These are phyloP conservation scores for Charaxes varanes DNA, from an alignment of 1,140 invertebrate genomes.

Conservation along the genomic window DNA sequence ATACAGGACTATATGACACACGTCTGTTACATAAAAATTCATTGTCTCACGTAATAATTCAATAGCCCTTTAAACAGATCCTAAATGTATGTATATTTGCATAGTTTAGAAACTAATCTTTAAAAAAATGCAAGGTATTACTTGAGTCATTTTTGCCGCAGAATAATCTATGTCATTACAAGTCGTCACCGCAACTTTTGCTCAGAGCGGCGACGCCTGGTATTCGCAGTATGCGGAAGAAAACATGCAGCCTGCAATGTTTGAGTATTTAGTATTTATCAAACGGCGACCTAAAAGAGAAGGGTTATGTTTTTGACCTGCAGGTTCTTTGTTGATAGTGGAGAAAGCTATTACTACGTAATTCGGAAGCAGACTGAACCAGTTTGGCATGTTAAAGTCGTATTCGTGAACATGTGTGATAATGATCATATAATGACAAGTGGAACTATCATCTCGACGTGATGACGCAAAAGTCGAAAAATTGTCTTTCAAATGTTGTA, in stretches of 20 bases:
- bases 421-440: not conserved
- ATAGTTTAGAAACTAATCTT: too few species aligned
- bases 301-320: conserved; percentile 25
- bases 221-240: conserved; percentile 58
- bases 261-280: conserved; percentile 28
- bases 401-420: conserved; percentile 2
- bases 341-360: conserved; percentile 25
- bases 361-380: conserved; percentile 19
- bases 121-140: not conserved
- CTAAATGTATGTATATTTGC: too few species aligned
- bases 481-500: too few species aligned
- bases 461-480: too few species aligned
- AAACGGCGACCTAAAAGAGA: conserved; percentile 22
- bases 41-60: too few species aligned
- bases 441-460: too few species aligned
- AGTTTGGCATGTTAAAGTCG: conserved; percentile 11
- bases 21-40: too few species aligned
- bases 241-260: conserved; percentile 30
- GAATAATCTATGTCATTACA: conserved; percentile 32
- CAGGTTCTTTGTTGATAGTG: conserved; percentile 24
- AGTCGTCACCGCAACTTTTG: conserved; percentile 35
- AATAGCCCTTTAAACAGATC: too few species aligned
- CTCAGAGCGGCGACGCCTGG: conserved; percentile 35
- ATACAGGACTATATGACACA: too few species aligned
- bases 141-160: conserved; percentile 4